phyloP scores from a whole-genome alignment of 2,113 vertebrate genomes.

The Phocoena phocoena region DNA sequence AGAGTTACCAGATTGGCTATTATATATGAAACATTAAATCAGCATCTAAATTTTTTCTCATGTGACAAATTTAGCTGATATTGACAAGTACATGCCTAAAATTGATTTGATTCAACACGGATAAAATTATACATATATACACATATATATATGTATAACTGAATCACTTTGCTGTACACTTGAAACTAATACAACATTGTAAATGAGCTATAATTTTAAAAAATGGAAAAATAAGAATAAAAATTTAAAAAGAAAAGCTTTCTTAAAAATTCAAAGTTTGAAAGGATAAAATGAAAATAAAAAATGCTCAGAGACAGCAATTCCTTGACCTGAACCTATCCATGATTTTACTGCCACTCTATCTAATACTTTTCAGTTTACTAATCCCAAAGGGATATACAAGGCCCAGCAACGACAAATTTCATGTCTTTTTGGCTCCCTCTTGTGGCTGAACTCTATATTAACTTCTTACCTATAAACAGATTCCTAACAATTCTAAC shows the following conservation, averaged over 20 bases:
- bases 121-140: neutral
- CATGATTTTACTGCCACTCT: neutral
- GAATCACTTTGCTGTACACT: neutral
- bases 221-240: neutral
- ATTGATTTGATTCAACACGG: slow-evolving; percentile 33
- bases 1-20: neutral
- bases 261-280: neutral
- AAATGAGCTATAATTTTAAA: neutral
- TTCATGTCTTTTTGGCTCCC: slow-evolving; percentile 76
- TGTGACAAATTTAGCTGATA: slow-evolving; percentile 15
- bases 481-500: neutral
- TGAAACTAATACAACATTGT: neutral
- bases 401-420: neutral
- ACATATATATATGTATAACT: neutral
- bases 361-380: neutral
- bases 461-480: slow-evolving; percentile 19
- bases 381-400: neutral
- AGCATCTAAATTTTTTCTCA: slow-evolving; percentile 19
- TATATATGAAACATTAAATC: slow-evolving; percentile 6
- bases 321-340: neutral
- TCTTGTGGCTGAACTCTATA: slow-evolving; percentile 78
- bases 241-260: neutral
- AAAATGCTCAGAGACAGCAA: neutral
- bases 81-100: slow-evolving; percentile 22
- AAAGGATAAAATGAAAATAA: slow-evolving; percentile 33